Evolutionary conservation across 1,140 invertebrate species (phyloP).

Genomic region (Drosophila neocordata): DNA sequence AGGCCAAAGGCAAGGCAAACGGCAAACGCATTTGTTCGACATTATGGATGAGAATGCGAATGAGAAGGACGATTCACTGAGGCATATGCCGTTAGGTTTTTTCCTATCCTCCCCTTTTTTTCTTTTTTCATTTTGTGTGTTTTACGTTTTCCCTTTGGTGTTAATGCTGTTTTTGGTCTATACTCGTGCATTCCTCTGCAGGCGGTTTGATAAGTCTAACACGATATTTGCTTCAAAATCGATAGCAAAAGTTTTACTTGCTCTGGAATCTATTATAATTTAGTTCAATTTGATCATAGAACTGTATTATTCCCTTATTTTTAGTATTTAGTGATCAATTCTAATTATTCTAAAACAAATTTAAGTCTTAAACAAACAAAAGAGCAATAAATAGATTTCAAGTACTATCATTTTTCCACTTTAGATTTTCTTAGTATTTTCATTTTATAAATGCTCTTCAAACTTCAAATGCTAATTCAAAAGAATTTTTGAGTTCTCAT

Average conservation of each 20-base stretch:
- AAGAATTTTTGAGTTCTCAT: too few species aligned
- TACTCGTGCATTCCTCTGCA: not conserved
- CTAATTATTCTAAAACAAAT: too few species aligned
- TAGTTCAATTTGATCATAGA: too few species aligned
- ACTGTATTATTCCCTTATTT: too few species aligned
- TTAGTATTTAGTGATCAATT: too few species aligned
- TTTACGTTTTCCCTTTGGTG: not conserved
- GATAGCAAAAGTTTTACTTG: not conserved
- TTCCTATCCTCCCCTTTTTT: conserved; percentile 26
- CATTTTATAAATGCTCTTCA: too few species aligned
- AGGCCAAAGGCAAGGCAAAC: conserved; percentile 13
- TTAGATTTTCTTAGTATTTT: too few species aligned
- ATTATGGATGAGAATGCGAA: conserved; percentile 13
- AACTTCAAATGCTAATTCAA: too few species aligned
- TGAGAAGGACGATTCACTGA: conserved; percentile 27
- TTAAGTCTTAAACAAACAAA: too few species aligned
- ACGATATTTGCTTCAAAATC: not conserved
- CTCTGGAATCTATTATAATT: too few species aligned
- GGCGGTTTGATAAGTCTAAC: conserved; percentile 4
- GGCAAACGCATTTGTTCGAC: conserved; percentile 34
- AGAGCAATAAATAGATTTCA: too few species aligned
- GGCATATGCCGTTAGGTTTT: conserved; percentile 39
- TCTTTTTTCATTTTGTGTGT: not conserved
- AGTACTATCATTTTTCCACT: too few species aligned
- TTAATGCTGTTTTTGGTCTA: conserved; percentile 1